These are phyloP conservation scores for Phoebastria nigripes DNA, from an alignment of 2,797 vertebrate genomes.

Conservation along the genomic window DNA sequence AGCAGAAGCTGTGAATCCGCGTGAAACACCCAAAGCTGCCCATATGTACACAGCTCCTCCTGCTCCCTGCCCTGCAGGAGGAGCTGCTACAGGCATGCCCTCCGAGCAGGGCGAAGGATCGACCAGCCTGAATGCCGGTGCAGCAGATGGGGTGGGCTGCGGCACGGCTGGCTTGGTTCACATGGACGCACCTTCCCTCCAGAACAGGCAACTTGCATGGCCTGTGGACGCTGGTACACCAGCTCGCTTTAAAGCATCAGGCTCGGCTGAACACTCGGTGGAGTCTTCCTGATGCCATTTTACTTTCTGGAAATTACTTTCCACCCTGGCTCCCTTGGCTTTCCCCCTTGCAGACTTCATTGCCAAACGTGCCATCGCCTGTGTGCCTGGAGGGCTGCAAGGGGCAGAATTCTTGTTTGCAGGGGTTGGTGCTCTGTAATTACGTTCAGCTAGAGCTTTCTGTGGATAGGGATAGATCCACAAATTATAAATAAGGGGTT, in stretches of 20 bases:
- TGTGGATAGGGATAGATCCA: neutral
- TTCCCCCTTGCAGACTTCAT: rapidly evolving
- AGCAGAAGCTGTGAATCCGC: neutral
- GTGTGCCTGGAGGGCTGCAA: rapidly evolving
- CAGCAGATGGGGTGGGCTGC: rapidly evolving
- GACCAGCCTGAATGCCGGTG: rapidly evolving
- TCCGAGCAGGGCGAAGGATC: rapidly evolving
- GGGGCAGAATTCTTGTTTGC: rapidly evolving
- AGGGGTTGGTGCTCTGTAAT: neutral
- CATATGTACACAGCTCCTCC: rapidly evolving
- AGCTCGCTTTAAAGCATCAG: rapidly evolving
- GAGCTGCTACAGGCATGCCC: neutral
- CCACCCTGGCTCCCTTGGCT: too few relatives aligned
- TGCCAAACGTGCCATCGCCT: neutral
- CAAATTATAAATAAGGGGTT: neutral
- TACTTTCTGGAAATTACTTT: rapidly evolving
- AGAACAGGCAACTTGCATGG: rapidly evolving
- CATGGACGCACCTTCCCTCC: rapidly evolving
- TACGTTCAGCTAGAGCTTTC: neutral
- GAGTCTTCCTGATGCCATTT: neutral
- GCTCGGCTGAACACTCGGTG: rapidly evolving
- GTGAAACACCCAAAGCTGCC: neutral
- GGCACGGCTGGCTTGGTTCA: rapidly evolving
- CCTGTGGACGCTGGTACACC: rapidly evolving
- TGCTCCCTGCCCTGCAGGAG: neutral